These are phyloP conservation scores for Sphyrna mokarran DNA, from an alignment of 2,113 vertebrate species.

Conservation along the genomic window DNA sequence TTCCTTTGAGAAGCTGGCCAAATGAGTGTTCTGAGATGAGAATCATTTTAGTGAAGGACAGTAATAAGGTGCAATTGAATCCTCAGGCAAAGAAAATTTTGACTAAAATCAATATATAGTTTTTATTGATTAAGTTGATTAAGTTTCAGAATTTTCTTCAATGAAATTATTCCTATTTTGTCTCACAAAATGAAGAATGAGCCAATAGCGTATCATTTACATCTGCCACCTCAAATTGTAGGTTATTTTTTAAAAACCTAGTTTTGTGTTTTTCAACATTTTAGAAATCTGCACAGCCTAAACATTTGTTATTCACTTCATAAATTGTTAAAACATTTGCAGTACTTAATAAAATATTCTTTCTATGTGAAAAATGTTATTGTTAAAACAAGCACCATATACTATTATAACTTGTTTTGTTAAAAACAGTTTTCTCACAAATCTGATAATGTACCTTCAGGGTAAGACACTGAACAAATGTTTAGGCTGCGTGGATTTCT, in stretches of 20 bases:
- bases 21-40: too few species aligned
- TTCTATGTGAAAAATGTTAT: not conserved
- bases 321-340: not conserved
- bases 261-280: not conserved
- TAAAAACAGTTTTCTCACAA: not conserved
- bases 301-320: not conserved
- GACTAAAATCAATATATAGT: not conserved
- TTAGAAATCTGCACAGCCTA: not conserved
- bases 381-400: not conserved
- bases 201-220: not conserved
- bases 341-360: not conserved
- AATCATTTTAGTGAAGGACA: not conserved
- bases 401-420: not conserved
- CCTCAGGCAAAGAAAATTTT: not conserved
- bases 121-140: not conserved
- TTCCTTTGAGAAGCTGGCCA: not conserved
- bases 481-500: not conserved
- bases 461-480: not conserved
- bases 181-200: not conserved
- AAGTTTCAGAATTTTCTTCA: not conserved
- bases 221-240: not conserved
- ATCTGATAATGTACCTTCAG: not conserved
- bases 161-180: not conserved
- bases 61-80: not conserved
- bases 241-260: not conserved